These are phyloP conservation scores for Bembecia ichneumoniformis DNA, from an alignment of 2,888 invertebrate genomes.

Conservation along the genomic window DNA sequence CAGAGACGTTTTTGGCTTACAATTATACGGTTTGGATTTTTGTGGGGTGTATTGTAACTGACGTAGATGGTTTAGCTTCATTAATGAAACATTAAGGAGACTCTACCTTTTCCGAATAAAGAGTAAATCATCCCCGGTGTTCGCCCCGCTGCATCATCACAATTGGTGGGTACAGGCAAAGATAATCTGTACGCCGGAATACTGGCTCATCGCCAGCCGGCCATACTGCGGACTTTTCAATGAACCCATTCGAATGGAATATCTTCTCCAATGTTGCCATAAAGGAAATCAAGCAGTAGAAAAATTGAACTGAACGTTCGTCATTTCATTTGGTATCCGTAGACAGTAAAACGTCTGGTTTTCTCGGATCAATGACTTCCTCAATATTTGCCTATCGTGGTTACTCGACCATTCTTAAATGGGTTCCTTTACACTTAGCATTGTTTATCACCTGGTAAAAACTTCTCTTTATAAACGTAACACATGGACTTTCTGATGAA, in stretches of 20 bases:
- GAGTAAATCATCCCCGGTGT: background rate
- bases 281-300: conserved; percentile 62
- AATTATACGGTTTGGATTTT: background rate
- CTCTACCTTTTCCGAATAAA: background rate
- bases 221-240: conserved; percentile 70
- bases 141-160: conserved; percentile 48
- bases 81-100: background rate
- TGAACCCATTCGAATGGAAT: conserved; percentile 65
- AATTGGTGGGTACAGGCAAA: conserved; percentile 53
- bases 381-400: no score
- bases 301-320: conserved; percentile 37
- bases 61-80: background rate
- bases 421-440: no score
- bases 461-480: no score
- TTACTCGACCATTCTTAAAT: no score
- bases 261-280: conserved; percentile 65
- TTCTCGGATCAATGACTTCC: background rate
- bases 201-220: conserved; percentile 60
- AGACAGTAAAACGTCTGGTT: background rate
- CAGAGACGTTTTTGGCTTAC: background rate
- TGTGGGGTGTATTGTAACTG: background rate
- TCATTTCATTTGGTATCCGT: conserved; percentile 8
- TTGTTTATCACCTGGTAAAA: no score
- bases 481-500: no score
- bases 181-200: conserved; percentile 46